phyloP scores from a whole-genome alignment of 2,797 vertebrate genomes.

The Scarus forsteni region DNA sequence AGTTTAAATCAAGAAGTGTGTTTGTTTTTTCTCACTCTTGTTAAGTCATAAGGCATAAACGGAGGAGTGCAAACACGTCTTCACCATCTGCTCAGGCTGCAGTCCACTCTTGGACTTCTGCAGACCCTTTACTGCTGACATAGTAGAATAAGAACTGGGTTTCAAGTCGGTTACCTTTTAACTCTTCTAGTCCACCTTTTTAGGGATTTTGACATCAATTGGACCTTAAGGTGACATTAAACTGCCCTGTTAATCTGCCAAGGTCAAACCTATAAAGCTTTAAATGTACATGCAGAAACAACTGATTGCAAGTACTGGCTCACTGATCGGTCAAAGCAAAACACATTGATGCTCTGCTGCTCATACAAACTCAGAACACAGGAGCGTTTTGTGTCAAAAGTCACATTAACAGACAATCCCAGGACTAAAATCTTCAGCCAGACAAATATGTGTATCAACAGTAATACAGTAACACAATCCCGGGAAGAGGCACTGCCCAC shows the following conservation, averaged over 20 bases:
- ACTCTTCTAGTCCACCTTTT: conserved; percentile 9
- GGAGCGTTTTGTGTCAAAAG: not conserved
- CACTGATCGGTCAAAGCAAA: not conserved
- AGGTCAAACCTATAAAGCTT: conserved; percentile 25
- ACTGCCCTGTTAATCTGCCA: not conserved
- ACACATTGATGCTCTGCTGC: not conserved
- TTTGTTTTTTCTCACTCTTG: conserved; percentile 9
- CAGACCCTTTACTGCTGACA: conserved; percentile 28
- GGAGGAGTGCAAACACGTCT: conserved; percentile 26
- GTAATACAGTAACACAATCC: conserved; percentile 60
- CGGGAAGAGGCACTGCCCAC: conserved; percentile 46
- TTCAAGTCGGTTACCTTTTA: not conserved
- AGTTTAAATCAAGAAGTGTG: not conserved
- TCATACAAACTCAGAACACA: not conserved
- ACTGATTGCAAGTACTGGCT: not conserved
- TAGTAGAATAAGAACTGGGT: not conserved
- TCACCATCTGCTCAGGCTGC: conserved; percentile 10
- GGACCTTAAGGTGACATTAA: conserved; percentile 15
- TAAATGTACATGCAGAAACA: conserved; percentile 26
- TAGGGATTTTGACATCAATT: conserved; percentile 27
- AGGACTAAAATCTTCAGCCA: conserved; percentile 14
- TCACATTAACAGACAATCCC: not conserved
- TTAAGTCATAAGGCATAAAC: conserved; percentile 27
- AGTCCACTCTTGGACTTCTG: conserved; percentile 17
- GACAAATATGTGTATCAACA: conserved; percentile 4